Conservation (phyloP, 2,797 vertebrate species). For the Chloroceryle amazona region DNA sequence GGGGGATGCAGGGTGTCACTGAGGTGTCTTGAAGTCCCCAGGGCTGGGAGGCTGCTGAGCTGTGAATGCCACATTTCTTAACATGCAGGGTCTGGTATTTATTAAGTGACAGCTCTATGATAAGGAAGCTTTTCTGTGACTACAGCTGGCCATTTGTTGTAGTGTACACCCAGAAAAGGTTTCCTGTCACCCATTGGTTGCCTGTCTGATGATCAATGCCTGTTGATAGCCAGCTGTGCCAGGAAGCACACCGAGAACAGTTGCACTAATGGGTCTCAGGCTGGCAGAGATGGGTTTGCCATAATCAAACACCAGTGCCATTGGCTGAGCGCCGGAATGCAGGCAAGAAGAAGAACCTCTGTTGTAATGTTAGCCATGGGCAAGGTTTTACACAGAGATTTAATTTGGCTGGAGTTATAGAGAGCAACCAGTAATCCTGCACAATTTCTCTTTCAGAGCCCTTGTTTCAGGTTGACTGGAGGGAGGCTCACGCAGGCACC, state of each 20-base stretch:
- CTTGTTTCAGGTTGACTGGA: background rate
- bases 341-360: background rate
- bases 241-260: background rate
- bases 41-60: background rate
- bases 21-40: background rate
- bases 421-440: background rate
- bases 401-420: background rate
- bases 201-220: rapidly evolving
- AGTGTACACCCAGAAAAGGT: background rate
- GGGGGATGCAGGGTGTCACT: rapidly evolving
- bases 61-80: background rate
- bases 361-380: rapidly evolving
- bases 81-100: background rate
- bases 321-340: background rate
- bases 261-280: background rate
- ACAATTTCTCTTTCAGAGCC: background rate
- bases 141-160: rapidly evolving
- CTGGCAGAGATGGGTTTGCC: background rate
- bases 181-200: background rate
- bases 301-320: background rate
- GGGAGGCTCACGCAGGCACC: background rate
- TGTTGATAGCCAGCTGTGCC: background rate
- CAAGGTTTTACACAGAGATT: background rate
- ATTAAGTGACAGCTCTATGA: background rate
- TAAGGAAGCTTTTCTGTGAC: background rate